Conservation (phyloP, 2,113 vertebrate species). For the Dendrocopos noguchii region DNA sequence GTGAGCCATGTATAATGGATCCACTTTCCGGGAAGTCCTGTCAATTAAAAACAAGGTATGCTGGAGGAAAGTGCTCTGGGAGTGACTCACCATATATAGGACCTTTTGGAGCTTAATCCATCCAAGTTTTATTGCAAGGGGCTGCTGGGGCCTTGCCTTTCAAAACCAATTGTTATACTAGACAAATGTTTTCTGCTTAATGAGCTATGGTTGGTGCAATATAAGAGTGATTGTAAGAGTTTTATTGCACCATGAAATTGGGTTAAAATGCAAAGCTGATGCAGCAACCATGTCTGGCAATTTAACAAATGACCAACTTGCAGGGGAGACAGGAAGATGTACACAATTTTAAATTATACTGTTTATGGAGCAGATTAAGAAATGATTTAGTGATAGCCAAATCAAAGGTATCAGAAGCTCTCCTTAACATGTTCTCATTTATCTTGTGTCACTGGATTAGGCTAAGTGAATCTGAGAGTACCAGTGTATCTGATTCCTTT, state of each 20-base stretch:
- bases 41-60: not conserved
- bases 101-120: not conserved
- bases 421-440: not conserved
- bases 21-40: not conserved
- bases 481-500: not conserved
- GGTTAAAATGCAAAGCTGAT: not conserved
- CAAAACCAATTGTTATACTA: constrained; percentile 15
- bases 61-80: not conserved
- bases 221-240: not conserved
- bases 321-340: too few relatives aligned
- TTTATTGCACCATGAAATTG: not conserved
- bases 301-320: not conserved
- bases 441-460: not conserved
- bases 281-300: not conserved
- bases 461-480: not conserved
- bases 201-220: not conserved
- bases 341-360: too few relatives aligned
- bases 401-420: not conserved
- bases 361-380: too few relatives aligned
- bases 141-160: not conserved
- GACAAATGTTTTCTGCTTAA: not conserved
- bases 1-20: not conserved
- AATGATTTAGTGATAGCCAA: not conserved
- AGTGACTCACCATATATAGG: not conserved
- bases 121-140: not conserved